Evolutionary conservation across 2,888 invertebrate genomes (phyloP).

Genomic region (Camptogramma bilineatum): DNA sequence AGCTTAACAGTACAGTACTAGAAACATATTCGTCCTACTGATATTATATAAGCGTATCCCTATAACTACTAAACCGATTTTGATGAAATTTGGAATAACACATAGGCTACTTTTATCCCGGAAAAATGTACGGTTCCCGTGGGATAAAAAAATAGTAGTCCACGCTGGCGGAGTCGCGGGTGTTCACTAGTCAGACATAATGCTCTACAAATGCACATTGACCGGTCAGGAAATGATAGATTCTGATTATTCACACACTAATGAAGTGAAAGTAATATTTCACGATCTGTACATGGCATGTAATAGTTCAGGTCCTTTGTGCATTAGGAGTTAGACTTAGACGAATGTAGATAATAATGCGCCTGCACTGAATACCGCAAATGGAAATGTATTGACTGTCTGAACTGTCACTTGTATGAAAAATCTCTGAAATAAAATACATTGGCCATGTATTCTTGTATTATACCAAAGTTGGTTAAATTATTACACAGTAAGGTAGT

Average conservation of each 20-base stretch:
- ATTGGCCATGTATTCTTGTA: too few species aligned
- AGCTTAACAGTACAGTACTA: too few species aligned
- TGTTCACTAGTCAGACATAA: slow-evolving; percentile 34
- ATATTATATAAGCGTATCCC: too few species aligned
- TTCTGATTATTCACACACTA: slow-evolving; percentile 53
- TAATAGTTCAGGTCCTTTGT: slow-evolving; percentile 45
- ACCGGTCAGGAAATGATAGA: slow-evolving; percentile 49
- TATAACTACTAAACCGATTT: too few species aligned
- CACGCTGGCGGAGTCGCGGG: too few species aligned
- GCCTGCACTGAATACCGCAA: slow-evolving; percentile 12
- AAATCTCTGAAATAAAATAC: background rate
- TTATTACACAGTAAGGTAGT: too few species aligned
- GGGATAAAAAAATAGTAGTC: too few species aligned
- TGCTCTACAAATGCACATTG: slow-evolving; percentile 33
- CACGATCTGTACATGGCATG: slow-evolving; percentile 39
- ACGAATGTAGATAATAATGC: slow-evolving; percentile 35
- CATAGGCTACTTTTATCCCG: too few species aligned
- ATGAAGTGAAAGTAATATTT: slow-evolving; percentile 50
- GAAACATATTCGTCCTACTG: too few species aligned
- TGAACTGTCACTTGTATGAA: background rate
- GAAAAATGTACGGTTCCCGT: too few species aligned
- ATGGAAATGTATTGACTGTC: slow-evolving; percentile 7
- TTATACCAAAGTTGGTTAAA: too few species aligned
- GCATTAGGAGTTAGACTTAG: slow-evolving; percentile 45
- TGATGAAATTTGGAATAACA: too few species aligned